phyloP scores from a whole-genome alignment of 2,888 invertebrate genomes.

The Mactromeris polynyma region DNA sequence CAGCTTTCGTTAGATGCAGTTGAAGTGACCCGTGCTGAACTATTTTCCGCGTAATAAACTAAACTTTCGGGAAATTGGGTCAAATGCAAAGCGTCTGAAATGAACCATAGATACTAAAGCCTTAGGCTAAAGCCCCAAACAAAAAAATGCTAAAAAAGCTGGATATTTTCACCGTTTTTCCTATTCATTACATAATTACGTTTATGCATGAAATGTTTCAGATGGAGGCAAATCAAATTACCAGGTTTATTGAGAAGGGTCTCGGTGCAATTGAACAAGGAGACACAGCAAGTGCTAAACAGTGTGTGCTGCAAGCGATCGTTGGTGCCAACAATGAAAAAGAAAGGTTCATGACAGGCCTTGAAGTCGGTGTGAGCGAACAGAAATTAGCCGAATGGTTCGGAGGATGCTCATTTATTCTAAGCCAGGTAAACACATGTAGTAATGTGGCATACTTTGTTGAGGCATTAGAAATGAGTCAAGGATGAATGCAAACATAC shows the following conservation, averaged over 20 bases:
- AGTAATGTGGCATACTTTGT: not conserved
- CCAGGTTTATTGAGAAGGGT: conserved; percentile 27
- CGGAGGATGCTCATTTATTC: conserved; percentile 46
- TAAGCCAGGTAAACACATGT: conserved; percentile 37
- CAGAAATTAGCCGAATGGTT: conserved; percentile 51
- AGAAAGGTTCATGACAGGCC: conserved; percentile 16
- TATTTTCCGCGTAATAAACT: too few species aligned
- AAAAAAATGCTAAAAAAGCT: too few species aligned
- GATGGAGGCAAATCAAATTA: conserved; percentile 36
- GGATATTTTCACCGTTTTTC: too few species aligned
- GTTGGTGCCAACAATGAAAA: conserved; percentile 45
- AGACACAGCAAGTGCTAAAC: not conserved
- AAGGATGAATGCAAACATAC: too few species aligned
- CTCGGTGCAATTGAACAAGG: conserved; percentile 6
- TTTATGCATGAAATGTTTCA: not conserved
- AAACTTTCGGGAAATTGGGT: too few species aligned
- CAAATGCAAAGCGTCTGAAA: too few species aligned
- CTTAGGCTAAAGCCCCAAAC: too few species aligned
- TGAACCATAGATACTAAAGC: too few species aligned
- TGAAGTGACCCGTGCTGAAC: too few species aligned
- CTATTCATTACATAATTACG: not conserved
- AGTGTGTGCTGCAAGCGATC: conserved; percentile 29
- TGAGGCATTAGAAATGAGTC: too few species aligned
- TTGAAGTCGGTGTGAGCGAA: conserved; percentile 4
- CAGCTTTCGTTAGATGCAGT: too few species aligned